Percentiles rank a stretch among this genome's conserved stretches.
Conservation (phyloP, 2,797 vertebrate genomes). For the Hipposideros larvatus region DNA sequence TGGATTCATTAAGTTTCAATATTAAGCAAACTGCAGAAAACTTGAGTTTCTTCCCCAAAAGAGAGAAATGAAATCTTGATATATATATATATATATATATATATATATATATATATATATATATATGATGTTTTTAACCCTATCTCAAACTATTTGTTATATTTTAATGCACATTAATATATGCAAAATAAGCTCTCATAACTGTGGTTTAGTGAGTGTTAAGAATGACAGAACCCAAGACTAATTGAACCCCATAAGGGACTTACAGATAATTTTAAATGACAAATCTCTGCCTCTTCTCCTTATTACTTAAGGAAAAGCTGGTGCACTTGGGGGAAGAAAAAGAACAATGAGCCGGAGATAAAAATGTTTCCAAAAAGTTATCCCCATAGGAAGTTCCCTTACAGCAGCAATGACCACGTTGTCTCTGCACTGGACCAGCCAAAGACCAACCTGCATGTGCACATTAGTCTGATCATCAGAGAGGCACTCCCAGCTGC, state of each 20-base stretch:
- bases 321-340: background rate
- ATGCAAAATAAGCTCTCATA: constrained; percentile 67
- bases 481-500: background rate
- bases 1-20: constrained; percentile 75
- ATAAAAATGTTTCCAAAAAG: constrained; percentile 57
- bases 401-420: background rate
- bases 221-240: constrained; percentile 71
- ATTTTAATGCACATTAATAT: constrained; percentile 59
- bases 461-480: background rate
- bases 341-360: constrained; percentile 1
- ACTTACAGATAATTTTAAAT: constrained; percentile 71
- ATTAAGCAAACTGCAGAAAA: constrained; percentile 75
- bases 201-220: constrained; percentile 35
- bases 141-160: constrained; percentile 57
- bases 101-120: no score
- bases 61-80: constrained; percentile 61
- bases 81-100: background rate
- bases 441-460: background rate
- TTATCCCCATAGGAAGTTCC: background rate
- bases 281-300: constrained; percentile 70
- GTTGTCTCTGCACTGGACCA: background rate
- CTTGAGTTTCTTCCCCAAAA: constrained; percentile 37
- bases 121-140: constrained; percentile 10
- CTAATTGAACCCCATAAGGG: constrained; percentile 69
- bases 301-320: constrained; percentile 65